phyloP scores from a whole-genome alignment of 2,113 vertebrate genomes.

The Neogobius melanostomus region DNA sequence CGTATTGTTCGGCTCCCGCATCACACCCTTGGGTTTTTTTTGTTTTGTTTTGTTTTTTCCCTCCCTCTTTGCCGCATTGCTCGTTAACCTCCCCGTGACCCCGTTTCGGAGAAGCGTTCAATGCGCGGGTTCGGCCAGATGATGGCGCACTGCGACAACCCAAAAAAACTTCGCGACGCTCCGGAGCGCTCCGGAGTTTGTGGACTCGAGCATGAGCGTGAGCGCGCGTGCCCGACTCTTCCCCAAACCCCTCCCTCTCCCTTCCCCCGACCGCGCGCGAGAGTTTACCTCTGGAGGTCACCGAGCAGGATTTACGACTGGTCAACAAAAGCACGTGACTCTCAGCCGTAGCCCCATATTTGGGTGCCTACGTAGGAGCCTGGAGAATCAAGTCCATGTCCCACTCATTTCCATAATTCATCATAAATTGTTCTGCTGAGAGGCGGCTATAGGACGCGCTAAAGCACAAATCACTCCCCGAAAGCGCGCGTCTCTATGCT shows the following conservation, averaged over 20 bases:
- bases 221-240: constrained; percentile 66
- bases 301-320: constrained; percentile 99
- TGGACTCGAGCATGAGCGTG: constrained; percentile 59
- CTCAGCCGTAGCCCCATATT: constrained; percentile 98
- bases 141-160: constrained; percentile 89
- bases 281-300: constrained; percentile 99
- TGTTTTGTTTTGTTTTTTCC: too few species aligned
- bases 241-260: constrained; percentile 86
- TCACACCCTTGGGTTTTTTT: constrained; percentile 15
- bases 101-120: constrained; percentile 61
- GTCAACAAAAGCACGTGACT: constrained; percentile 99
- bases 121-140: constrained; percentile 77
- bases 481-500: constrained; percentile 84
- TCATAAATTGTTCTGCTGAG: constrained; percentile 95
- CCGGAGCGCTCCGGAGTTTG: constrained; percentile 48
- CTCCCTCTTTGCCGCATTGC: constrained; percentile 83
- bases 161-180: constrained; percentile 48
- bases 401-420: constrained; percentile 99
- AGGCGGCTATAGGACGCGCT: constrained; percentile 99
- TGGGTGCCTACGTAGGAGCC: constrained; percentile 99
- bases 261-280: constrained; percentile 72
- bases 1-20: constrained; percentile 79
- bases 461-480: constrained; percentile 93
- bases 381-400: constrained; percentile 97
- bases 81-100: constrained; percentile 93